These are phyloP conservation scores for Pedetes capensis DNA, from an alignment of 2,113 vertebrate genomes.

Conservation along the genomic window DNA sequence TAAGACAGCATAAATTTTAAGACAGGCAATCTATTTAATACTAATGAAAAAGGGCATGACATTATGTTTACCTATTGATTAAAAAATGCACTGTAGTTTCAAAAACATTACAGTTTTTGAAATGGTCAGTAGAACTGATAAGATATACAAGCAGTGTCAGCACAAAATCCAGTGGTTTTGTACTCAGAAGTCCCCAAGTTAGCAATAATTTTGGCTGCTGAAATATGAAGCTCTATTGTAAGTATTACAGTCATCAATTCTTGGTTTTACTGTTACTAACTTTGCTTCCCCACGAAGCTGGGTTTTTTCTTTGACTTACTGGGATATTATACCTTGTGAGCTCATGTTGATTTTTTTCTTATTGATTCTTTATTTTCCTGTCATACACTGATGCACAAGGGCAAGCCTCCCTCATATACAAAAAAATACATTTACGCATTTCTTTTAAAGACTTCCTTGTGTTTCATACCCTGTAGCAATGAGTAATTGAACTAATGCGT, in stretches of 20 bases:
- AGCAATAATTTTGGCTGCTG: not conserved
- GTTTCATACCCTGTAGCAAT: not conserved
- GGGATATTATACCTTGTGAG: not conserved
- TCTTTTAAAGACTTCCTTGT: not conserved
- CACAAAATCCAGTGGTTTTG: not conserved
- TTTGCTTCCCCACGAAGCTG: not conserved
- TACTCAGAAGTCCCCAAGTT: not conserved
- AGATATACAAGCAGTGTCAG: not conserved
- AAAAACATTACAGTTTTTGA: not conserved
- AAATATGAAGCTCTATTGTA: not conserved
- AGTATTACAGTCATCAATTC: not conserved
- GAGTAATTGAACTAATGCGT: not conserved
- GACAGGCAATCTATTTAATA: not conserved
- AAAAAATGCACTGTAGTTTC: not conserved
- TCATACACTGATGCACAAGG: not conserved
- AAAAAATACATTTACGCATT: not conserved
- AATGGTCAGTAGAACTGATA: not conserved
- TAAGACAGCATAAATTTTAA: not conserved
- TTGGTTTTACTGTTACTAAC: constrained; percentile 5
- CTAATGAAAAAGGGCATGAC: not conserved
- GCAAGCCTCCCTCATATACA: not conserved
- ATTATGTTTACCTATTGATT: not conserved
- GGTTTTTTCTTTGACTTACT: not conserved
- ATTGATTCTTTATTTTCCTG: not conserved
- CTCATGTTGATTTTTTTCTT: not conserved